phyloP scores from a whole-genome alignment of 2,797 vertebrate species.

The Typhlichthys eigenmanni region DNA sequence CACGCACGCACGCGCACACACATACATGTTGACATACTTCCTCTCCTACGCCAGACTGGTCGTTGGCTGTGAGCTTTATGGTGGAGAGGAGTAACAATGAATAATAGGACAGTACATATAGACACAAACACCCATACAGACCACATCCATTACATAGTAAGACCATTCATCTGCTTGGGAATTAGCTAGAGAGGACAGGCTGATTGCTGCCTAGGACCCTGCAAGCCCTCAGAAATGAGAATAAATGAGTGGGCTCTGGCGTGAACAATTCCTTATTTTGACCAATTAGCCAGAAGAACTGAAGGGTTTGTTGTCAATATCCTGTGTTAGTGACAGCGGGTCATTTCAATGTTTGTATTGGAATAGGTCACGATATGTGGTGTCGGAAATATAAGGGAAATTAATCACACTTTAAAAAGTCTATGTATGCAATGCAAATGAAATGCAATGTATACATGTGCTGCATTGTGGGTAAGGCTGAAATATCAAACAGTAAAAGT shows the following conservation, averaged over 20 bases:
- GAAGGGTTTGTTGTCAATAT: slow-evolving; percentile 57
- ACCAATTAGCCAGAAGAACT: slow-evolving; percentile 85
- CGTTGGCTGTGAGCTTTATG: slow-evolving; percentile 26
- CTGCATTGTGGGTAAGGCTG: too few relatives aligned
- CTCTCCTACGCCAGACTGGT: slow-evolving; percentile 56
- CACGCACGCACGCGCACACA: too few relatives aligned
- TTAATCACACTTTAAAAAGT: too few relatives aligned
- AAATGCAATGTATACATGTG: too few relatives aligned
- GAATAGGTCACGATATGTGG: too few relatives aligned
- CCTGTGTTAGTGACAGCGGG: too few relatives aligned
- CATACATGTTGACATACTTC: too few relatives aligned
- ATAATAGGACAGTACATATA: slow-evolving; percentile 8
- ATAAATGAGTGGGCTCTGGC: slow-evolving; percentile 88
- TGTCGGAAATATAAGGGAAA: too few relatives aligned
- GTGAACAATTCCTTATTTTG: slow-evolving; percentile 89
- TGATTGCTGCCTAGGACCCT: slow-evolving; percentile 85
- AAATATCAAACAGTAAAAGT: too few relatives aligned
- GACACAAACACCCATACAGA: slow-evolving; percentile 57
- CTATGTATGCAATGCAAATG: too few relatives aligned
- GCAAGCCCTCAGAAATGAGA: slow-evolving; percentile 87
- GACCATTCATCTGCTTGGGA: slow-evolving; percentile 87
- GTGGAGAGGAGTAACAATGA: not conserved
- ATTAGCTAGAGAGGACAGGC: slow-evolving; percentile 86
- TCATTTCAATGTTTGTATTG: too few relatives aligned
- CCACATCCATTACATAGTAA: slow-evolving; percentile 87